Conservation (phyloP, 2,888 invertebrate species). For the Xestia sexstrigata region DNA sequence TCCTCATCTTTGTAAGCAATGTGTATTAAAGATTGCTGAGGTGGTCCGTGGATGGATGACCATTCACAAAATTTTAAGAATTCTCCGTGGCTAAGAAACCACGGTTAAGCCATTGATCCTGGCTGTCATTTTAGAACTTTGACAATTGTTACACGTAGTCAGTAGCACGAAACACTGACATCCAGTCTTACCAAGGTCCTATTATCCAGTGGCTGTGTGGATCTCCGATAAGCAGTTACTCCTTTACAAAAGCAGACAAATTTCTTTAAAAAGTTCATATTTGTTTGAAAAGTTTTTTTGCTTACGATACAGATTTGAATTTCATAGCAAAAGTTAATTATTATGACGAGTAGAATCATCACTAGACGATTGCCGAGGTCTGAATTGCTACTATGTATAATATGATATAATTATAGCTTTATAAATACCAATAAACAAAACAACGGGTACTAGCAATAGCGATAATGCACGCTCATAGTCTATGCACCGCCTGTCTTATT, state of each 20-base stretch:
- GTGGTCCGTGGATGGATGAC: not conserved
- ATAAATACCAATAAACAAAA: slow-evolving; percentile 15
- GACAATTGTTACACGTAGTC: not conserved
- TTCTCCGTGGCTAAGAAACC: not conserved
- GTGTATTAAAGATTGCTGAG: not conserved
- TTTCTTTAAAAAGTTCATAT: not conserved
- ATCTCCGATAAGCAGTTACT: not conserved
- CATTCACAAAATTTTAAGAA: not conserved
- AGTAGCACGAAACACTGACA: not conserved
- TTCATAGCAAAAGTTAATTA: not conserved
- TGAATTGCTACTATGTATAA: not conserved
- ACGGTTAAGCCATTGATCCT: not conserved
- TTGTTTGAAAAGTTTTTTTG: not conserved
- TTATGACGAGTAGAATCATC: not conserved
- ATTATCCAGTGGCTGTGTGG: not conserved
- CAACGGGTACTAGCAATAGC: not conserved
- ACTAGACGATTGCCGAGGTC: not conserved
- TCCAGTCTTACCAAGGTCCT: not conserved
- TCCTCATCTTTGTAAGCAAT: not conserved
- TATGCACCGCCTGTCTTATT: slow-evolving; percentile 53
- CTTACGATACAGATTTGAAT: not conserved
- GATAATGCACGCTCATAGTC: slow-evolving; percentile 31
- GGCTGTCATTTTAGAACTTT: not conserved
- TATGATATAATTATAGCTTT: not conserved
- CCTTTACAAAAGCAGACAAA: no score